Conservation (phyloP, 2,113 vertebrate genomes). For the Pimephales promelas region DNA sequence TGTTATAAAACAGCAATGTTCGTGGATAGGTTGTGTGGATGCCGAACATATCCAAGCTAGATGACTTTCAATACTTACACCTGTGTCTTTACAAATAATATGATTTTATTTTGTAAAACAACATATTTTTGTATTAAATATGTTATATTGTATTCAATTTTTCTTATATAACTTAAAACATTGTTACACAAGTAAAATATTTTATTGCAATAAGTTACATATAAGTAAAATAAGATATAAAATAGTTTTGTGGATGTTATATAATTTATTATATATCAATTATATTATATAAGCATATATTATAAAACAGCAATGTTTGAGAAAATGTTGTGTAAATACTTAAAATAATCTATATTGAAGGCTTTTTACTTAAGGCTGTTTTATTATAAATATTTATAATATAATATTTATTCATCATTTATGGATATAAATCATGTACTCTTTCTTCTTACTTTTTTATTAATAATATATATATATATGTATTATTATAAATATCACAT, state of each 20-base stretch:
- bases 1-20: background rate
- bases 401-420: background rate
- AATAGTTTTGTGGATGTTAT: background rate
- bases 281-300: too few species aligned
- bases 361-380: background rate
- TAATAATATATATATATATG: too few species aligned
- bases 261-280: slow-evolving; percentile 13
- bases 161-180: background rate
- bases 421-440: too few species aligned
- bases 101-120: too few species aligned
- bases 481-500: background rate
- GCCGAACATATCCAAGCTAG: background rate
- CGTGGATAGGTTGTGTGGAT: background rate
- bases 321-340: background rate
- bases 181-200: background rate
- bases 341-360: background rate
- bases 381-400: background rate
- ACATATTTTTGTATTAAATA: too few species aligned
- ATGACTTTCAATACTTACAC: background rate
- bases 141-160: background rate
- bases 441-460: background rate
- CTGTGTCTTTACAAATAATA: background rate
- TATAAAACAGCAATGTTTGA: background rate
- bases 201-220: background rate
- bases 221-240: too few species aligned